Conservation (phyloP, 2,113 vertebrate species). For the Microcebus griseorufus region DNA sequence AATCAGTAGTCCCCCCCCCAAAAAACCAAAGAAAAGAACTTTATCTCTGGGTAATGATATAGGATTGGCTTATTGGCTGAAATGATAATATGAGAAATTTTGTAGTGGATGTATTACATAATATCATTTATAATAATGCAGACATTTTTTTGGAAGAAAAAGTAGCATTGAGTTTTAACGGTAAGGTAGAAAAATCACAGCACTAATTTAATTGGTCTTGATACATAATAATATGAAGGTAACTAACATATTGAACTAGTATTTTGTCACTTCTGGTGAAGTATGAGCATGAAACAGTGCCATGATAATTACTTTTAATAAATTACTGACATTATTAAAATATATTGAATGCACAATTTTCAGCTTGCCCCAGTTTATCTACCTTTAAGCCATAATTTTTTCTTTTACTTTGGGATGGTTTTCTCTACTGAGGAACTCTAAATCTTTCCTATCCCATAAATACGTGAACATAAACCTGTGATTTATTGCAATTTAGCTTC, state of each 20-base stretch:
- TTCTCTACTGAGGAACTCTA: slow-evolving; percentile 80
- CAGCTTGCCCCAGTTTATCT: slow-evolving; percentile 72
- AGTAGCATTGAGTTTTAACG: neutral
- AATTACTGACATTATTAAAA: slow-evolving; percentile 76
- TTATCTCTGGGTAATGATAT: neutral
- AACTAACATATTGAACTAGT: slow-evolving; percentile 59
- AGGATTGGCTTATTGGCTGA: neutral
- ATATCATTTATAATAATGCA: neutral
- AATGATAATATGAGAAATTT: slow-evolving; percentile 48
- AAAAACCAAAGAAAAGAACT: neutral
- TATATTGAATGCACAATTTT: slow-evolving; percentile 69
- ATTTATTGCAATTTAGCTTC: slow-evolving; percentile 88
- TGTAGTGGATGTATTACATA: neutral
- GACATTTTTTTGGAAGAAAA: neutral
- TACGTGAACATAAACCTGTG: slow-evolving; percentile 84
- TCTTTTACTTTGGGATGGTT: slow-evolving; percentile 77
- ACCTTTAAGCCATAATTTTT: slow-evolving; percentile 78
- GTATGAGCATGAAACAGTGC: slow-evolving; percentile 56
- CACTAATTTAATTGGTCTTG: slow-evolving; percentile 59
- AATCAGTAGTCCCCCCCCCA: neutral
- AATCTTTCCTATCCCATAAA: slow-evolving; percentile 86
- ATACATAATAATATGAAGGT: slow-evolving; percentile 55
- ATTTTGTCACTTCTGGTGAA: slow-evolving; percentile 68
- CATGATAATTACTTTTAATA: slow-evolving; percentile 77
- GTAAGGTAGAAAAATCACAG: slow-evolving; percentile 48